Conservation (phyloP, 2,888 invertebrate species). For the Rhorus exstirpatorius region DNA sequence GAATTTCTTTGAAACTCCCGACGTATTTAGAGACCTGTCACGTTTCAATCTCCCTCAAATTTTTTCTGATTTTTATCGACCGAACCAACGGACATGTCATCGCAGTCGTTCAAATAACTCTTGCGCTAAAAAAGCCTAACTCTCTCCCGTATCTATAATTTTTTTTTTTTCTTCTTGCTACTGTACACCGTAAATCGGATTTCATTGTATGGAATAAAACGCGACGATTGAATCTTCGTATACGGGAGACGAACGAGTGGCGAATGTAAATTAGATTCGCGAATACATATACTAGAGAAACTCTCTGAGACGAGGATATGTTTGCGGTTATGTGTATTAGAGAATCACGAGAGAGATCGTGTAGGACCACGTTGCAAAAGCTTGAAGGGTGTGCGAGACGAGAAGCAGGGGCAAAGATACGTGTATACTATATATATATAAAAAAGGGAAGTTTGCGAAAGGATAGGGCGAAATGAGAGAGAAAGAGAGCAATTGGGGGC, state of each 20-base stretch:
- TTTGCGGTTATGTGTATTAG: conserved; percentile 66
- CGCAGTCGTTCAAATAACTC: no score
- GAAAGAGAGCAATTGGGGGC: conserved; percentile 64
- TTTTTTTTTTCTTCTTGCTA: no score
- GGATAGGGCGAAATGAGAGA: conserved; percentile 49
- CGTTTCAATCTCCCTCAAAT: no score
- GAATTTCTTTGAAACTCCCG: no score
- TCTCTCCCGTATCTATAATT: no score
- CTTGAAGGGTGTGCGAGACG: conserved; percentile 36
- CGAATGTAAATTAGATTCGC: conserved; percentile 68
- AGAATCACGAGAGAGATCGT: conserved; percentile 39
- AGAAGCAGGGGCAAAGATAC: conserved; percentile 10
- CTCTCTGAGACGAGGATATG: conserved; percentile 21
- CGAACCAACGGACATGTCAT: no score
- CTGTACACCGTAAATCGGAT: no score
- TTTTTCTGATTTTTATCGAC: no score
- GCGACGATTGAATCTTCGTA: not conserved
- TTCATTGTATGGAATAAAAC: not conserved
- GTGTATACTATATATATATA: conserved; percentile 37
- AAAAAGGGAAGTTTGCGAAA: conserved; percentile 34
- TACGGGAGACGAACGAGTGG: not conserved
- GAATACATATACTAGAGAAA: conserved; percentile 39
- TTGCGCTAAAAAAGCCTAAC: no score
- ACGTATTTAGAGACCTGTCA: no score
- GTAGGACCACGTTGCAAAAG: conserved; percentile 35